Base-by-base conservation (phyloP, 2,888 invertebrate genomes). In the Leistus spinibarbis region DNA sequence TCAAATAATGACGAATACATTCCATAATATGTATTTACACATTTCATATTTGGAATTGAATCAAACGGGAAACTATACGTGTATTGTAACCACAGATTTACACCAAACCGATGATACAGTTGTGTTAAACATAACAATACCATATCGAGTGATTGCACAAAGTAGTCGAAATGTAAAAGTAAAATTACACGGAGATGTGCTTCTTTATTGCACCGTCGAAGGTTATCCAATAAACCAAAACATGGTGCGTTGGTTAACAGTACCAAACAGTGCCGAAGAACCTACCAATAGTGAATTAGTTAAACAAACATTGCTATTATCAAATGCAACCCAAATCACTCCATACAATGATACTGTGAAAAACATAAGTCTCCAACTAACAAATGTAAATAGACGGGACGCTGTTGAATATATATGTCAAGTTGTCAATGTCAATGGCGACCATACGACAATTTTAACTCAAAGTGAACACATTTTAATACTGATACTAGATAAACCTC, bases 401-500 rank as follows among this genome's bases (percentile, higher is more conserved):
- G 94, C 94, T 82, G 95, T 94, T 7, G 90, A 91, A 0, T 93
- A 92, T 81, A 85, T 85, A 19, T 91, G 91, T 82, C 80, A 84
- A 57, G 85, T 86, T 79, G 81, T 83, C 27, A 85, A 86, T 5
- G 78, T 79, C 63, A 77, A 80, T 54, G 77, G 79, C 66, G 78
- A 79, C 66, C 79, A 80, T 17, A 83, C 82, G 73, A 78, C 78
- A 9, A n/a, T n/a, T n/a, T n/a, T n/a, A n/a, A n/a, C n/a, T n/a
- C n/a, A n/a, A n/a, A 82, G 83, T 22, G 81, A 83, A 4, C 82
- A 82, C 27, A 84, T 86, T 69, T 84, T 86, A 2, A 81, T 93
- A 0, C 85, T 89, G 54, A 91, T 95, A 0, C 87, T 91, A 79
- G 92, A 92, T 79, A 88, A 89, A 75, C 95, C 95, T 0, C 89